Percentiles rank a stretch among this genome's conserved stretches.
These are phyloP conservation scores for Promerops cafer DNA, from an alignment of 2,113 vertebrate species.

Conservation along the genomic window DNA sequence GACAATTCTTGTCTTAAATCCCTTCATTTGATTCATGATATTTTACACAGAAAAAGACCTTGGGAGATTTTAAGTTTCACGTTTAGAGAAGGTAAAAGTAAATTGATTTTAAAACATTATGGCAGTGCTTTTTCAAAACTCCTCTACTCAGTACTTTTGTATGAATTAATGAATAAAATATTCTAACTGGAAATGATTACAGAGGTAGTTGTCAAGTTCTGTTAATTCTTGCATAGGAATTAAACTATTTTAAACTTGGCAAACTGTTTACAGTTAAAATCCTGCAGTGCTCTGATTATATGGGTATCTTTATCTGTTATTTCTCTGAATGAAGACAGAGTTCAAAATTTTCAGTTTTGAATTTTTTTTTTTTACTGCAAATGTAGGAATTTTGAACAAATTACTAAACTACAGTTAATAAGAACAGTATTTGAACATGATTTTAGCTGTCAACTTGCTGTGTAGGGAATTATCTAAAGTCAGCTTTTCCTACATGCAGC, in stretches of 20 bases:
- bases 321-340: not conserved
- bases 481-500: not conserved
- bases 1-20: not conserved
- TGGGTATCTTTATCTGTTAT: not conserved
- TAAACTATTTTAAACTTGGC: not conserved
- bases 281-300: not conserved
- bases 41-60: not conserved
- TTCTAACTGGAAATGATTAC: not conserved
- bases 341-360: not conserved
- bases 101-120: not conserved
- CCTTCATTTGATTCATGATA: not conserved
- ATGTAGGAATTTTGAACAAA: not conserved
- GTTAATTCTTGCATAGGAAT: not conserved
- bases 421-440: not conserved
- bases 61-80: not conserved
- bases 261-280: not conserved
- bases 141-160: not conserved
- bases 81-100: not conserved
- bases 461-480: not conserved
- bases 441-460: not conserved
- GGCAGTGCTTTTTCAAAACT: not conserved
- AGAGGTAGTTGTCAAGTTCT: not conserved
- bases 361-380: not conserved
- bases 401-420: not conserved
- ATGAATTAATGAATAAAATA: not conserved